Evolutionary conservation across 2,113 vertebrate genomes (phyloP).

Genomic region (Podarcis raffonei): DNA sequence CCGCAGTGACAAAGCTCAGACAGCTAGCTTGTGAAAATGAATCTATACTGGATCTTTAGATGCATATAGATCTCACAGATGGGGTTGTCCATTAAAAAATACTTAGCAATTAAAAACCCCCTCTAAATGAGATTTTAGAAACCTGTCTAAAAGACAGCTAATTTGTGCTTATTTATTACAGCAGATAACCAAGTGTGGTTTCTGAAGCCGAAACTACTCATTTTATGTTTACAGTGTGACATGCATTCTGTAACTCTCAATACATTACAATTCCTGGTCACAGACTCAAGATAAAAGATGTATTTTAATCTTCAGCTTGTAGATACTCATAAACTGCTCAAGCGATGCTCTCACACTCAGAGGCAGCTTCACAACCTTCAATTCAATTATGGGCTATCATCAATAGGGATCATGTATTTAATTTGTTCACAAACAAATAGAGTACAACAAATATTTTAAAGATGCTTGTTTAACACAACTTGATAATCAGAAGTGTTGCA

Average conservation of each 20-base stretch:
- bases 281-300: slow-evolving; percentile 54
- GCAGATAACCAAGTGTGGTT: neutral
- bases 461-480: slow-evolving; percentile 43
- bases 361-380: slow-evolving; percentile 42
- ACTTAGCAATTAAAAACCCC: neutral
- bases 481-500: slow-evolving; percentile 36
- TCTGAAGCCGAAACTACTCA: neutral
- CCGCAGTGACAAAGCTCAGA: neutral
- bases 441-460: slow-evolving; percentile 64
- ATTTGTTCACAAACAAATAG: slow-evolving; percentile 73
- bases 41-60: neutral
- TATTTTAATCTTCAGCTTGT: slow-evolving; percentile 61
- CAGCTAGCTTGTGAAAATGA: neutral
- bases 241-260: slow-evolving; percentile 41
- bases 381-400: slow-evolving; percentile 62
- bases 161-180: neutral
- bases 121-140: neutral
- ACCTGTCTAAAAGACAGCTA: neutral
- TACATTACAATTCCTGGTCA: slow-evolving; percentile 48
- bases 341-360: neutral
- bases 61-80: neutral
- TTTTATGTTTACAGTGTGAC: slow-evolving; percentile 22
- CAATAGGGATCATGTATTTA: slow-evolving; percentile 63
- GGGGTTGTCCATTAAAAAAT: neutral
- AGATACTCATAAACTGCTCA: slow-evolving; percentile 51